Base-by-base conservation (phyloP, 64 coral and sea anemone genomes). In the Platygyra sinensis region DNA sequence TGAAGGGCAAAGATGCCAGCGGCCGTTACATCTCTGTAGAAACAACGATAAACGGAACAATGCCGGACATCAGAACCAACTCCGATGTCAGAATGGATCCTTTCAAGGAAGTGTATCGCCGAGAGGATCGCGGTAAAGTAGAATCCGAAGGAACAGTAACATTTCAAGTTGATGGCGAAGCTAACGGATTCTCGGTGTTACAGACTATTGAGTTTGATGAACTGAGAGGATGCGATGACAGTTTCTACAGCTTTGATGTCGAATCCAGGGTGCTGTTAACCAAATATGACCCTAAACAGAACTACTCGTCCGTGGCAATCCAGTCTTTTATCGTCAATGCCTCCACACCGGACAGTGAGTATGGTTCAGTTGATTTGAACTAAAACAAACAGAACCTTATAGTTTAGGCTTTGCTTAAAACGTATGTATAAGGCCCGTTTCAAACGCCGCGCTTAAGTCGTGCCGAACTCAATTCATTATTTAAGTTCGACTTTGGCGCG, bases 121-220 rank as follows among this genome's bases (percentile, higher is more conserved):
- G 72, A 4, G 87, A 89, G 10, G 86, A 76, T 10, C 55, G 42
- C 4, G 95, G 92, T 0, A 91, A 73, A 46, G 33, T 97, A 3
- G 90, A 97, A 78, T 97, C 95, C 9, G 72, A 84, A 32, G 88
- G 80, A 27, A 71, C 82, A 32, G 83, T 91, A 17, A 88, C 87
- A 73, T 97, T 91, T 24, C 28, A 72, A 54, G 95, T 96, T 39
- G 88, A 93, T 72, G 91, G 88, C 17, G n/a, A 78, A 39, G 59
- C 72, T 18, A 85, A 86, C 33, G 39, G 13, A 16, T 97, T 97
- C 72, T 87, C 72, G n/a, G 76, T 97, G 8, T 76, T 72, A 61
- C 91, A 97, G 67, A 76, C 38, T 20, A 97, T 97, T 72, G 52
- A 80, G 8, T 90, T 78, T 20, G 80, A 97, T 73, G 91, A 94